Conservation (phyloP, 1,140 invertebrate species). For the Dendrolimus kikuchii region DNA sequence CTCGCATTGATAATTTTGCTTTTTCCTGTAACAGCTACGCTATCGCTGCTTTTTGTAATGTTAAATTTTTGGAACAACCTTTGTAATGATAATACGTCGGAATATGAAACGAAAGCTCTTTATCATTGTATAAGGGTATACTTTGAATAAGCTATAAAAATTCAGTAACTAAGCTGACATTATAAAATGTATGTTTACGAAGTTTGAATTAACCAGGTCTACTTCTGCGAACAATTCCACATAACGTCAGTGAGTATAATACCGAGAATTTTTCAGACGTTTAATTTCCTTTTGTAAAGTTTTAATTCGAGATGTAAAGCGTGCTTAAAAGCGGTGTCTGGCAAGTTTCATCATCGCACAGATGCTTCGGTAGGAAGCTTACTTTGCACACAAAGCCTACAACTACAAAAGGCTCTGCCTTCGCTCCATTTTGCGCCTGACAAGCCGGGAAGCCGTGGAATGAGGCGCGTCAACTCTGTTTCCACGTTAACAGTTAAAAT, state of each 20-base stretch:
- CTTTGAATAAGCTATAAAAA: too few species aligned
- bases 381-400: slow-evolving; percentile 67
- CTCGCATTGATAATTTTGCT: slow-evolving; percentile 25
- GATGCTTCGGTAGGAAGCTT: slow-evolving; percentile 65
- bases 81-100: too few species aligned
- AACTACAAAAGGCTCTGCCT: slow-evolving; percentile 62
- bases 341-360: slow-evolving; percentile 67
- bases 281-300: slow-evolving; percentile 67
- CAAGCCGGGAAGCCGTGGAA: slow-evolving; percentile 51
- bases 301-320: slow-evolving; percentile 66
- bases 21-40: slow-evolving; percentile 1
- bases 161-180: too few species aligned
- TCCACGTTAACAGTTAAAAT: slow-evolving; percentile 34
- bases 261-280: slow-evolving; percentile 46
- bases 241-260: slow-evolving; percentile 8
- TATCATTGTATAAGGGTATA: too few species aligned
- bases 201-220: too few species aligned
- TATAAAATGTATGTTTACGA: background rate
- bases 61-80: background rate
- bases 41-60: background rate
- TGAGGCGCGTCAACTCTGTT: slow-evolving; percentile 43
- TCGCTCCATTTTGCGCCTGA: slow-evolving; percentile 62
- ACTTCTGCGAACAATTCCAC: background rate
- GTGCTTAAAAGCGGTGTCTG: slow-evolving; percentile 65
- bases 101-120: too few species aligned